A percentile compares a stretch with the other conserved stretches of the same genome.
These are phyloP conservation scores for Temnothorax longispinosus DNA, from an alignment of 1,140 invertebrate genomes.

Conservation along the genomic window DNA sequence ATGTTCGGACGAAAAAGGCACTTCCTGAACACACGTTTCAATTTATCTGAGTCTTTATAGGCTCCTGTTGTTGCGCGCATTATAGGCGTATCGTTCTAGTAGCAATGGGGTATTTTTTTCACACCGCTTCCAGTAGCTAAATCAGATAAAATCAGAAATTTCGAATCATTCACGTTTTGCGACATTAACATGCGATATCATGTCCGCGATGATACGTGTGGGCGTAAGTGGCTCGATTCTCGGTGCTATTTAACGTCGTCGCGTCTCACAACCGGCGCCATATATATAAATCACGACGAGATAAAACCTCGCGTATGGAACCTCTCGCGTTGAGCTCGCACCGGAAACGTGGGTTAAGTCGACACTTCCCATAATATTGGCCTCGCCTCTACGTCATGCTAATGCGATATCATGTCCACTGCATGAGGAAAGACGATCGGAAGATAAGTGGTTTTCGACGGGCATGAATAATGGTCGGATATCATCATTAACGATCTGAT, in stretches of 20 bases:
- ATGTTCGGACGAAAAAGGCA: not conserved
- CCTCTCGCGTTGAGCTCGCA: conserved; percentile 17
- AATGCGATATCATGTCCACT: conserved; percentile 32
- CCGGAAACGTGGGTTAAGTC: conserved; percentile 55
- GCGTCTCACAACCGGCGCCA: conserved; percentile 46
- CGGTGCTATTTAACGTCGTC: conserved; percentile 52
- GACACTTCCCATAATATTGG: conserved; percentile 48
- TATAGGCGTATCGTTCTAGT: not conserved
- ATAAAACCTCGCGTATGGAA: conserved; percentile 44
- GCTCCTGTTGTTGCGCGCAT: not conserved
- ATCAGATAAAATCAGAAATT: not conserved
- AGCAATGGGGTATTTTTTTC: not conserved
- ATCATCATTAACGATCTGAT: conserved; percentile 21
- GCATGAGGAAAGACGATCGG: conserved; percentile 5
- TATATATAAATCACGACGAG: conserved; percentile 51
- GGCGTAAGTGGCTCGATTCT: conserved; percentile 49
- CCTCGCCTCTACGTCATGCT: conserved; percentile 7
- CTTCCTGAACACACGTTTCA: not conserved
- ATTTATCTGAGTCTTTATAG: not conserved
- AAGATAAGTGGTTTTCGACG: conserved; percentile 37
- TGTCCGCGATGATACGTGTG: not conserved
- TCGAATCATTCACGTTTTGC: not conserved
- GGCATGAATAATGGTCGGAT: conserved; percentile 35
- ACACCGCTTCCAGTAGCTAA: not conserved
- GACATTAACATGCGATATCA: not conserved